Percentiles rank a stretch among this genome's conserved stretches.
phyloP scores from a whole-genome alignment of 64 coral and sea anemone species.

The Porites australiensis region DNA sequence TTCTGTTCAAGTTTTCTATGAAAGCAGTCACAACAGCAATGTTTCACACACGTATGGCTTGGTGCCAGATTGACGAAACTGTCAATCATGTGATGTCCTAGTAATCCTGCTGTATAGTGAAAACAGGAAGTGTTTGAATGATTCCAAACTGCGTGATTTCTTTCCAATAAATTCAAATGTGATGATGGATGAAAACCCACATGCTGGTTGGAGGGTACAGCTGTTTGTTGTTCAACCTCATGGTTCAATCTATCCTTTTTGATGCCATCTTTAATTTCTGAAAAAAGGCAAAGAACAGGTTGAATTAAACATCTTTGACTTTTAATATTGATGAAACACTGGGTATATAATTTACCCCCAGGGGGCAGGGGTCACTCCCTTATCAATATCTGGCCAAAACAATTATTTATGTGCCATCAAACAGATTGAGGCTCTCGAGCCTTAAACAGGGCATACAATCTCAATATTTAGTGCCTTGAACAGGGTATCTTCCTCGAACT shows the following conservation, averaged over 20 bases:
- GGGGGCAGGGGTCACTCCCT: no score
- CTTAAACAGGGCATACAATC: no score
- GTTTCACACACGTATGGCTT: background rate
- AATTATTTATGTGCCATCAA: no score
- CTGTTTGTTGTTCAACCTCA: background rate
- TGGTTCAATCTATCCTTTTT: background rate
- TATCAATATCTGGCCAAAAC: no score
- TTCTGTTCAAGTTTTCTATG: background rate
- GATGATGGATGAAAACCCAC: constrained; percentile 7
- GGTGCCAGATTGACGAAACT: background rate
- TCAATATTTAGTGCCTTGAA: no score
- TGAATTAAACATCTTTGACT: no score
- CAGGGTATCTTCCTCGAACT: no score
- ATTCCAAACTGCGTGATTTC: background rate
- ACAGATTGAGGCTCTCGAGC: no score
- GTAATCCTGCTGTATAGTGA: background rate
- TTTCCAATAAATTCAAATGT: background rate
- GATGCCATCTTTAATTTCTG: background rate
- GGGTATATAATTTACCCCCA: no score
- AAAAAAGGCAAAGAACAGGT: background rate
- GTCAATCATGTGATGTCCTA: background rate
- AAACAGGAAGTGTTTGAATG: background rate
- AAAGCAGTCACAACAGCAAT: constrained; percentile 2
- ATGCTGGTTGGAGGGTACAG: background rate
- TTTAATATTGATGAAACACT: no score